phyloP scores from a whole-genome alignment of 2,797 vertebrate genomes.

The Mormyrops boulengeri region DNA sequence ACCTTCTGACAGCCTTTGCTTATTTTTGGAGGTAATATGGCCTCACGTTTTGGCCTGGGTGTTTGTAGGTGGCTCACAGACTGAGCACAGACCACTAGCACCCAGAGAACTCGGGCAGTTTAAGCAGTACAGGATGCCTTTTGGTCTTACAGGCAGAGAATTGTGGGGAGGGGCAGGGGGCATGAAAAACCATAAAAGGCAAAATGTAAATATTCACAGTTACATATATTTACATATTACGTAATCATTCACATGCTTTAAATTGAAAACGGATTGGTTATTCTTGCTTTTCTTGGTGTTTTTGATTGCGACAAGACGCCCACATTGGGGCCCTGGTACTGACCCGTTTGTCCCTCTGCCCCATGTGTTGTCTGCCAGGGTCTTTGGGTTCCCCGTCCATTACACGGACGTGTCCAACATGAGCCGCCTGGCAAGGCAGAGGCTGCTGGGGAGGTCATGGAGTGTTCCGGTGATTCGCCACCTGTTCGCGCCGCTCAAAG shows the following conservation, averaged over 20 bases:
- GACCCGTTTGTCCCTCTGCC: neutral
- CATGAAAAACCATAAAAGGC: neutral
- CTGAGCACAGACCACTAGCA: neutral
- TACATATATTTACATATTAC: neutral
- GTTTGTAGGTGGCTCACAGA: neutral
- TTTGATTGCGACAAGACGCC: neutral
- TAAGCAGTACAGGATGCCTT: neutral
- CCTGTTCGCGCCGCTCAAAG: slow-evolving; percentile 97
- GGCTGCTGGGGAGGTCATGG: slow-evolving; percentile 94
- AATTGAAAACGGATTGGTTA: too few species aligned
- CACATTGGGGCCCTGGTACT: neutral
- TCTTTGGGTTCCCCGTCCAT: slow-evolving; percentile 95
- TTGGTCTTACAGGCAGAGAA: neutral
- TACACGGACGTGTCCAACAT: slow-evolving; percentile 99
- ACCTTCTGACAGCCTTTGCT: neutral
- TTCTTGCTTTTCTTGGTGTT: neutral
- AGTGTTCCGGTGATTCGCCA: slow-evolving; percentile 96
- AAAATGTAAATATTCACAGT: neutral
- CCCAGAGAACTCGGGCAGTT: neutral
- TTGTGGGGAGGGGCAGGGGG: neutral
- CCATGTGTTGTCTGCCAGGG: slow-evolving; percentile 51
- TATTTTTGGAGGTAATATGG: neutral
- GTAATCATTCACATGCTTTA: neutral
- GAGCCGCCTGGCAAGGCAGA: slow-evolving; percentile 95
- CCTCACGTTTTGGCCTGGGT: neutral